Evolutionary conservation across 1,140 invertebrate species (phyloP).

Genomic region (Homalodisca vitripennis): DNA sequence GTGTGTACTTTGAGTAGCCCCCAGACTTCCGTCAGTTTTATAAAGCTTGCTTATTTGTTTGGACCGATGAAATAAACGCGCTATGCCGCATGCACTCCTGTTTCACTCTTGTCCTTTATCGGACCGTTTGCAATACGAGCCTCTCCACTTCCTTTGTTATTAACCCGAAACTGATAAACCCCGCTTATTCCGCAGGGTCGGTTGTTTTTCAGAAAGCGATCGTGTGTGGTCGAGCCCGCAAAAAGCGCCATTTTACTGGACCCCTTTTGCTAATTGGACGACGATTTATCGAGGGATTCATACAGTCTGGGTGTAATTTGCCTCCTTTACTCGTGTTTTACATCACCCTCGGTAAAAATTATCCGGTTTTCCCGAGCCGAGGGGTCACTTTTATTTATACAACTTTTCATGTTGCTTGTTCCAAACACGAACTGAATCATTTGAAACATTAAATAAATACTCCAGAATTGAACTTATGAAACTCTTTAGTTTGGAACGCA

Average conservation of each 20-base stretch:
- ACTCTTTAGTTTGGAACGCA: no score
- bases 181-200: conserved; percentile 1
- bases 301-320: conserved; percentile 23
- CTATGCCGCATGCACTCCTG: background rate
- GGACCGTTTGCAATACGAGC: background rate
- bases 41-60: conserved; percentile 23
- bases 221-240: background rate
- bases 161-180: conserved; percentile 20
- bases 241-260: conserved; percentile 5
- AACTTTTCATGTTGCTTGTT: no score
- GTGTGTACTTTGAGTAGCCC: conserved; percentile 20
- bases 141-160: conserved; percentile 9
- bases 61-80: background rate
- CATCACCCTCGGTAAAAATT: conserved; percentile 16
- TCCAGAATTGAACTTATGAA: no score
- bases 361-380: background rate
- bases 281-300: conserved; percentile 23
- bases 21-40: conserved; percentile 24
- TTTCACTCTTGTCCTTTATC: conserved; percentile 20
- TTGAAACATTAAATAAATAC: no score
- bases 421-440: no score
- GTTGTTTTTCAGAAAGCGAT: background rate
- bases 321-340: conserved; percentile 25
- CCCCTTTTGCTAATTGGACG: conserved; percentile 20
- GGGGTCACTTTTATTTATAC: no score